Conservation (phyloP, 2,888 invertebrate species). For the Invenusta paracnida region DNA sequence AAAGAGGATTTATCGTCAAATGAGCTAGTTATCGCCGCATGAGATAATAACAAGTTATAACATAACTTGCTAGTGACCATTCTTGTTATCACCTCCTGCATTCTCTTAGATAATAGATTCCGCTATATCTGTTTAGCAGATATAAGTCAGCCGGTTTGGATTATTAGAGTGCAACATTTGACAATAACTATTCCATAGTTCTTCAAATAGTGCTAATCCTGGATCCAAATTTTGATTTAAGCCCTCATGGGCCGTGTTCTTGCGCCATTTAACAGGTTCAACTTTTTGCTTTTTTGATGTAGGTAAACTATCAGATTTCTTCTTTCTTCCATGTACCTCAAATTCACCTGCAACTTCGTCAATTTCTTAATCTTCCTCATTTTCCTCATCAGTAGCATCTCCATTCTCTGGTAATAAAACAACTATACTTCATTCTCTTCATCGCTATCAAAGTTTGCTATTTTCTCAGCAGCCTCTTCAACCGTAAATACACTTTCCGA, state of each 20-base stretch:
- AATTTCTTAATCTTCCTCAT: neutral
- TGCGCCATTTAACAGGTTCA: no score
- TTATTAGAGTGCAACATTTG: neutral
- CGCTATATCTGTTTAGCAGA: no score
- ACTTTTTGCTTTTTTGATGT: no score
- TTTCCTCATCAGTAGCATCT: constrained; percentile 22
- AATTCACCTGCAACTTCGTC: neutral
- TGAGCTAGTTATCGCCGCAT: no score
- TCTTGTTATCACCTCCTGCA: no score
- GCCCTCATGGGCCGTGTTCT: no score
- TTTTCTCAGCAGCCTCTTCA: neutral
- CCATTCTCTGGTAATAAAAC: neutral
- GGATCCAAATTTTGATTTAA: no score
- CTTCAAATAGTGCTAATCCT: neutral
- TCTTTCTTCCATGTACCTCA: neutral
- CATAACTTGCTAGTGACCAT: no score
- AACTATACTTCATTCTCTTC: constrained; percentile 8
- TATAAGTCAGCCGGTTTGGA: neutral
- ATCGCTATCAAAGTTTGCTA: neutral
- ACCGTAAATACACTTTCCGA: neutral
- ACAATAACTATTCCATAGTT: neutral
- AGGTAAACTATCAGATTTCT: no score
- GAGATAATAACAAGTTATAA: no score
- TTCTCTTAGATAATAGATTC: no score
- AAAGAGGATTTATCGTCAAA: neutral